Evolutionary conservation across 2,113 vertebrate species (phyloP).

Genomic region (Scophthalmus maximus): DNA sequence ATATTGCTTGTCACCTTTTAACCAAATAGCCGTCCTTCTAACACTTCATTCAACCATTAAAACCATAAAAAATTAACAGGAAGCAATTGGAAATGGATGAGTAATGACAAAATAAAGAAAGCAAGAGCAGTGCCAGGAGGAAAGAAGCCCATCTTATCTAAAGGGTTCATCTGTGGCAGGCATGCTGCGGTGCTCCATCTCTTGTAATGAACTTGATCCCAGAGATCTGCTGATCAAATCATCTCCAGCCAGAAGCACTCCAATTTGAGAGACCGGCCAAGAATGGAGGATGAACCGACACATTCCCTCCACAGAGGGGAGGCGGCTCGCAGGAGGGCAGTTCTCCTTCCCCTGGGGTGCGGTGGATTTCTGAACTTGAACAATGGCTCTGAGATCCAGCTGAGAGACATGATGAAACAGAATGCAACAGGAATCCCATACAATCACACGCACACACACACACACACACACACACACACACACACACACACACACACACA

Average conservation of each 20-base stretch:
- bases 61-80: not conserved
- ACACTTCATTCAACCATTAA: not conserved
- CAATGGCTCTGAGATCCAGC: constrained; percentile 23
- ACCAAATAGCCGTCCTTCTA: not conserved
- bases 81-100: not conserved
- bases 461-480: not conserved
- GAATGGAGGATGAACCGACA: constrained; percentile 19
- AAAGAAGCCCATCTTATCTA: constrained; percentile 42
- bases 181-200: constrained; percentile 43
- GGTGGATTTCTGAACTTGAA: constrained; percentile 15
- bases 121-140: constrained; percentile 13
- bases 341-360: constrained; percentile 20
- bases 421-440: not conserved
- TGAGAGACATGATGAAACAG: constrained; percentile 33
- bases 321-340: not conserved
- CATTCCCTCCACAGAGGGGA: not conserved
- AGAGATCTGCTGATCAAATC: constrained; percentile 60
- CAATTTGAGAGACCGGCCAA: constrained; percentile 46
- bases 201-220: constrained; percentile 67
- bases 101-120: constrained; percentile 36
- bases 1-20: not conserved
- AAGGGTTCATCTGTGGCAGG: constrained; percentile 47
- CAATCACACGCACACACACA: constrained; percentile 6
- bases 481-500: too few species aligned
- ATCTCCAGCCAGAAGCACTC: constrained; percentile 43